These are phyloP conservation scores for Pseudorhiza aurosa DNA, from an alignment of 30 jellyfish, hydroid and myxozoan species.

Conservation along the genomic window DNA sequence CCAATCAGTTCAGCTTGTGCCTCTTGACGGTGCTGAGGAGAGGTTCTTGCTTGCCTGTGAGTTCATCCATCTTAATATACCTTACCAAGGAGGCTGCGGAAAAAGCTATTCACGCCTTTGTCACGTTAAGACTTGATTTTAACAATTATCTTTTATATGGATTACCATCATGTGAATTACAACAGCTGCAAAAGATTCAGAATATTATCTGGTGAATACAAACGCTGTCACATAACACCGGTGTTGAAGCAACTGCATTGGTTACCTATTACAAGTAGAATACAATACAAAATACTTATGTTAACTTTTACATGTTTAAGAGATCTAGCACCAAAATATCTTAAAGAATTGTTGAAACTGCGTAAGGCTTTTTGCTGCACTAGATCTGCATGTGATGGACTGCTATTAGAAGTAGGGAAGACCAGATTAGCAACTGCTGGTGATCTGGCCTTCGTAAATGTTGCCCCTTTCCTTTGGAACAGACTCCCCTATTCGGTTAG, in stretches of 20 bases:
- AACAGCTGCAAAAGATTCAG: constrained; percentile 44
- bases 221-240: constrained; percentile 62
- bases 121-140: constrained; percentile 24
- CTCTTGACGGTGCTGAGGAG: too few species aligned
- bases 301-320: not conserved
- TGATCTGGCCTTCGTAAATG: too few species aligned
- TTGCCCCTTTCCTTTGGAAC: too few species aligned
- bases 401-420: too few species aligned
- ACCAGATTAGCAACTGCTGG: too few species aligned
- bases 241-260: constrained; percentile 51
- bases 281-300: not conserved
- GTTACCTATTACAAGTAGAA: constrained; percentile 42
- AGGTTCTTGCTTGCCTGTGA: too few species aligned
- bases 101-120: constrained; percentile 50
- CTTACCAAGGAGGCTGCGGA: constrained; percentile 61
- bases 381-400: too few species aligned
- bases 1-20: too few species aligned
- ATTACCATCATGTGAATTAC: constrained; percentile 12
- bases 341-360: too few species aligned
- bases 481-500: too few species aligned
- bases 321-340: not conserved
- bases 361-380: too few species aligned
- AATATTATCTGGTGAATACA: constrained; percentile 34
- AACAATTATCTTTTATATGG: constrained; percentile 41
- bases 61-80: constrained; percentile 20